These are phyloP conservation scores for Antidorcas marsupialis DNA, from an alignment of 2,113 vertebrate species.

Conservation along the genomic window DNA sequence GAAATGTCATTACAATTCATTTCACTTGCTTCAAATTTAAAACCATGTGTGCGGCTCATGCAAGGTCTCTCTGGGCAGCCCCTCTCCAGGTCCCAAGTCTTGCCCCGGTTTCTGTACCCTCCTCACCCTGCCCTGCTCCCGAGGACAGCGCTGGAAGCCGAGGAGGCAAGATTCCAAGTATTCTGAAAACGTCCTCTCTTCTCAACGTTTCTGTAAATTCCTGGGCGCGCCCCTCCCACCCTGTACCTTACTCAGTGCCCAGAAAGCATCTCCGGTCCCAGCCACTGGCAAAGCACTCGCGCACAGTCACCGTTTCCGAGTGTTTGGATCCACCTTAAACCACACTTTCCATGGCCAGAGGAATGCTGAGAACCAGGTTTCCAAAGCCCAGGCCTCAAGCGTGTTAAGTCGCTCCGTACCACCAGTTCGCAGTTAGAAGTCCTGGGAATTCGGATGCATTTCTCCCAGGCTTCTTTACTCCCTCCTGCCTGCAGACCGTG, in stretches of 20 bases:
- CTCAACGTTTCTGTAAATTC: not conserved
- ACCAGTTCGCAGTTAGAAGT: not conserved
- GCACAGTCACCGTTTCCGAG: not conserved
- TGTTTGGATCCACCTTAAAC: not conserved
- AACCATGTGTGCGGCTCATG: rapidly evolving
- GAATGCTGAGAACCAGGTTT: not conserved
- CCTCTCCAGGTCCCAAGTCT: not conserved
- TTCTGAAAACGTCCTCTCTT: not conserved
- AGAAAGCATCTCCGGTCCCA: not conserved
- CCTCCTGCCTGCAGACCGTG: not conserved
- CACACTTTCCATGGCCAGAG: not conserved
- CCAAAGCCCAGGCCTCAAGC: not conserved
- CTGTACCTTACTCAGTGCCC: not conserved
- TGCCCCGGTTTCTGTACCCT: not conserved
- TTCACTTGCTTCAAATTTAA: not conserved
- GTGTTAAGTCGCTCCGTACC: not conserved
- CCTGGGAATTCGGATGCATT: rapidly evolving
- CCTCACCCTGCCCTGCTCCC: not conserved
- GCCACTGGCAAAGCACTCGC: not conserved
- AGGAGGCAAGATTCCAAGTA: not conserved
- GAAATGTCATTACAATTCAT: not conserved
- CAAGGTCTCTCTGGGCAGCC: not conserved
- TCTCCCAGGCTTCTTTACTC: not conserved
- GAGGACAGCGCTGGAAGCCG: rapidly evolving
- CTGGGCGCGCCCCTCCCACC: not conserved